Base-by-base conservation (phyloP, 2,888 invertebrate species). In the Strigamia crassipes region DNA sequence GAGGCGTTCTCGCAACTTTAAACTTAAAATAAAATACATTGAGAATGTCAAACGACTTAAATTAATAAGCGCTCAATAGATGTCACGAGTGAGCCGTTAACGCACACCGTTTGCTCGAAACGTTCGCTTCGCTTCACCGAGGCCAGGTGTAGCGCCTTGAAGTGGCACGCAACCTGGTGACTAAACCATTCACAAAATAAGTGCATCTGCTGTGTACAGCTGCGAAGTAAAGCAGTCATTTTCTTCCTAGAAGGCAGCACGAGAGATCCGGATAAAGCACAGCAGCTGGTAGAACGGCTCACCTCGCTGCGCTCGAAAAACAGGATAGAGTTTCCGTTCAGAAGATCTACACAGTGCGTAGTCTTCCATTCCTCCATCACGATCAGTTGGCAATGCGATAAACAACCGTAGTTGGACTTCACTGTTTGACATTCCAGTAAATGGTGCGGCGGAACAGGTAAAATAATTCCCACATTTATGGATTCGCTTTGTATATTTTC, bases 231-330 rank as follows among this genome's bases (percentile, higher is more conserved):
- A 61, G 23, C 61, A 61, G 21, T 61, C 21, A 23, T 18, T 61
- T 61, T 61, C 23, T 23, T 61, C 61, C 61, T 61, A 61, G 61
- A 61, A 61, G 61, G 61, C 61, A 61, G 61, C 61, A 61, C 61
- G 61, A 23, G 61, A 61, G 61, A 61, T 21, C 18, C 61, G 23
- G 61, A 61, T 21, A 18, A 61, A 18, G n/a, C 23, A 23, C 13
- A 61, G 61, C 61, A 61, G 18, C 15, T 61, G 61, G 61, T 61
- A 18, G n/a, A 23, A 18, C 15, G 18, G 61, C 61, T 61, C 61
- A 23, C n/a, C n/a, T 61, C 61, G 18, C 21, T 61, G n/a, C 18
- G 23, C 4, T 61, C 61, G 15, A 23, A 61, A 21, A 61, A 18
- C 61, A 61, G 42, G 42, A 61, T 61, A 61, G 61, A 21, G 18